phyloP scores from a whole-genome alignment of 2,888 invertebrate genomes.

The Ramazzottius varieornatus region DNA sequence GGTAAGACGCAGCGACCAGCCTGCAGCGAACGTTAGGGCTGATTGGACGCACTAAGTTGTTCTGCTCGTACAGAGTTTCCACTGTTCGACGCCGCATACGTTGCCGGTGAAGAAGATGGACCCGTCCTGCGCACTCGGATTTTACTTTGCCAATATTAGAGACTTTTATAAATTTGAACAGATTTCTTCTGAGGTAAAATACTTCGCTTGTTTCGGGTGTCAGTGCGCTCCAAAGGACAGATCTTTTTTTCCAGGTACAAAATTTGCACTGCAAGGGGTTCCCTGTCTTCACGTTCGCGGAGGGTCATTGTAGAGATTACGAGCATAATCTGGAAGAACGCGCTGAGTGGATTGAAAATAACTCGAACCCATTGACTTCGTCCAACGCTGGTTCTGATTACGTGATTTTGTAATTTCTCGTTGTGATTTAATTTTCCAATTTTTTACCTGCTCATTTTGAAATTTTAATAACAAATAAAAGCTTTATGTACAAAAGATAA shows the following conservation, averaged over 20 bases:
- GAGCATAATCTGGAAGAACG: not conserved
- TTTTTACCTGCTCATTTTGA: too few species aligned
- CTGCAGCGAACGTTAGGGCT: too few species aligned
- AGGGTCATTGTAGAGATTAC: not conserved
- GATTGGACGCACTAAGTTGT: too few species aligned
- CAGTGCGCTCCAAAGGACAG: too few species aligned
- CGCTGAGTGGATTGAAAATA: not conserved
- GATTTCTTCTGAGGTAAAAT: not conserved
- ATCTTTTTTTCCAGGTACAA: not conserved
- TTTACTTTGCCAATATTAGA: constrained; percentile 46
- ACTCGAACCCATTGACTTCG: not conserved
- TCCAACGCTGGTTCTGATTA: not conserved
- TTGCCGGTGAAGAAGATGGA: constrained; percentile 61
- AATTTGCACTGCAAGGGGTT: not conserved
- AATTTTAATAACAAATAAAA: too few species aligned
- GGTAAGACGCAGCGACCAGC: constrained; percentile 6
- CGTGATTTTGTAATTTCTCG: not conserved
- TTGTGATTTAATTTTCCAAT: too few species aligned
- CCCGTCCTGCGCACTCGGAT: constrained; percentile 69
- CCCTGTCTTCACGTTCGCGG: not conserved
- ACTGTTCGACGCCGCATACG: constrained; percentile 59
- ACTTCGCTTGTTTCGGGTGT: too few species aligned
- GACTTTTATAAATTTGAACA: constrained; percentile 41
- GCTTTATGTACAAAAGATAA: too few species aligned
- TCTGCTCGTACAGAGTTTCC: constrained; percentile 35